phyloP scores from a whole-genome alignment of 1,140 invertebrate species.

The Aphelinus certus region DNA sequence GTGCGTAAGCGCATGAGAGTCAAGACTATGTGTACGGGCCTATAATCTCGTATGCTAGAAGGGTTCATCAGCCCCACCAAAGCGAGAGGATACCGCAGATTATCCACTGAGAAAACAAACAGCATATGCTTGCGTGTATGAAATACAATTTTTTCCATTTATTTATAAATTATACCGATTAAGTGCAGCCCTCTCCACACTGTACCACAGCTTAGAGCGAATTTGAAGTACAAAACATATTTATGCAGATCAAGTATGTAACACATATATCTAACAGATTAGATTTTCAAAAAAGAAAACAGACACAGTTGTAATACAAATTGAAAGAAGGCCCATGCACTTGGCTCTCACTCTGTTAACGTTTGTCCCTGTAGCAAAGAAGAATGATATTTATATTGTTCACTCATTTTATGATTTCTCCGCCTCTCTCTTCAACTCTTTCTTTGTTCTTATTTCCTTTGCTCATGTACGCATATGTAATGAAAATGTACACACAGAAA shows the following conservation, averaged over 20 bases:
- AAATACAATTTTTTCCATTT: conserved; percentile 32
- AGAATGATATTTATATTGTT: conserved; percentile 24
- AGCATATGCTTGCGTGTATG: not conserved
- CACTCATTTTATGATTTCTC: conserved; percentile 33
- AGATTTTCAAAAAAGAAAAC: not conserved
- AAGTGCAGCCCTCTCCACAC: conserved; percentile 23
- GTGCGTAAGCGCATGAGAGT: conserved; percentile 56
- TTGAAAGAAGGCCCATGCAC: conserved; percentile 31
- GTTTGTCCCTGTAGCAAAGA: conserved; percentile 5
- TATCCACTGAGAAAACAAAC: conserved; percentile 33
- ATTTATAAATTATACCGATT: conserved; percentile 24
- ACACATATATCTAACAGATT: conserved; percentile 14
- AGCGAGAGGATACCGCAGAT: conserved; percentile 39
- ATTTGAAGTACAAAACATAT: conserved; percentile 20
- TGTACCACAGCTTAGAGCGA: conserved; percentile 24
- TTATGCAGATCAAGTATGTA: conserved; percentile 20
- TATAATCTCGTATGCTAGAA: conserved; percentile 53
- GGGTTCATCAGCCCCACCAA: conserved; percentile 43
- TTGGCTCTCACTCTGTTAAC: conserved; percentile 38
- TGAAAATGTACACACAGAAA: conserved; percentile 40
- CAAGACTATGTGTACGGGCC: conserved; percentile 59
- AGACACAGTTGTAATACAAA: conserved; percentile 20
- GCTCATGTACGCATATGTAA: conserved; percentile 40
- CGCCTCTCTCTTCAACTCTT: conserved; percentile 35
- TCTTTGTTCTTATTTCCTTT: conserved; percentile 43